Percentiles rank a stretch among this genome's conserved stretches.
These are phyloP conservation scores for Bujurquina vittata DNA, from an alignment of 2,113 vertebrate genomes.

Conservation along the genomic window DNA sequence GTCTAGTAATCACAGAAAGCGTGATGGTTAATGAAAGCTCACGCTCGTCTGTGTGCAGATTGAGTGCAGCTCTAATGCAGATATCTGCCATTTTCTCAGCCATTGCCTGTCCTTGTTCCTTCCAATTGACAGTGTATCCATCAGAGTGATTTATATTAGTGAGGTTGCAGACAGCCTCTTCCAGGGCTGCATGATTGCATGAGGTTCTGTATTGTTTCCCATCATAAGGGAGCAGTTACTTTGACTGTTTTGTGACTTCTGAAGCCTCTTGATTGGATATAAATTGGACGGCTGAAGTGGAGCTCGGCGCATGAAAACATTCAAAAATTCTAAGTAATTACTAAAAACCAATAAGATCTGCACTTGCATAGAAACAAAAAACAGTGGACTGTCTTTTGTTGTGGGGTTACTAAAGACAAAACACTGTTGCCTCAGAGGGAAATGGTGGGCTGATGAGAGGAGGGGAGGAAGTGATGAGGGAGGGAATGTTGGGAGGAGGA, in stretches of 20 bases:
- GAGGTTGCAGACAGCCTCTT: slow-evolving; percentile 36
- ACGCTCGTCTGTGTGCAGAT: slow-evolving; percentile 46
- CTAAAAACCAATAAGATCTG: background rate
- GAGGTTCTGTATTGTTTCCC: slow-evolving; percentile 9
- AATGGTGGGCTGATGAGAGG: slow-evolving; percentile 40
- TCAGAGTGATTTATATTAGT: slow-evolving; percentile 73
- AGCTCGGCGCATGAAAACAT: background rate
- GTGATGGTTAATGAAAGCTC: slow-evolving; percentile 60
- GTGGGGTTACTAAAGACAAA: slow-evolving; percentile 52
- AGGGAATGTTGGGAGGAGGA: background rate
- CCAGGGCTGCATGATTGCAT: slow-evolving; percentile 41
- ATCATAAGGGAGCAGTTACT: background rate
- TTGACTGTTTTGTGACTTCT: background rate
- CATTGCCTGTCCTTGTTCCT: slow-evolving; percentile 55
- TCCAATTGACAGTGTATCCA: slow-evolving; percentile 66
- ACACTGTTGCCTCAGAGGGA: slow-evolving; percentile 50
- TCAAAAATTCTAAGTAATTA: background rate
- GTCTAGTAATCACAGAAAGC: slow-evolving; percentile 55
- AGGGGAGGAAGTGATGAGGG: background rate
- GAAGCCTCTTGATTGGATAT: slow-evolving; percentile 2
- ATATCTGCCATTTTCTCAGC: slow-evolving; percentile 61
- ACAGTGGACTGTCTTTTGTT: slow-evolving; percentile 35
- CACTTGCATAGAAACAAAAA: slow-evolving; percentile 23
- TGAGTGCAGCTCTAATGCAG: slow-evolving; percentile 64
- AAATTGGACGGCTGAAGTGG: background rate